Conservation (phyloP, 1,140 invertebrate genomes). For the Musca domestica region DNA sequence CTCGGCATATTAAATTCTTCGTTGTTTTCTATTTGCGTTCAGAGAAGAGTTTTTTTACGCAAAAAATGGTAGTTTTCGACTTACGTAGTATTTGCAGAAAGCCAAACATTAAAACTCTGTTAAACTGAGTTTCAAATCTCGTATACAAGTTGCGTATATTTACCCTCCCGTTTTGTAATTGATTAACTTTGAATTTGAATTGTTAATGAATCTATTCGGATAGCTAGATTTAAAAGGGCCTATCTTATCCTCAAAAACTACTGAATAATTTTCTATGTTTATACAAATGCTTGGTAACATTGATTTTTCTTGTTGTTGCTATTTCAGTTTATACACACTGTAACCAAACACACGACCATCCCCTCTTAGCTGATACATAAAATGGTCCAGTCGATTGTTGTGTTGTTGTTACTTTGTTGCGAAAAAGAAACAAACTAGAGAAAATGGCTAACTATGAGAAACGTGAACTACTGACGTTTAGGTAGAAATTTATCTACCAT, state of each 20-base stretch:
- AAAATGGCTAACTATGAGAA: not conserved
- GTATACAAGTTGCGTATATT: not conserved
- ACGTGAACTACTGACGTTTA: not conserved
- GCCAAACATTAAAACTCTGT: too few relatives aligned
- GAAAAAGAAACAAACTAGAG: not conserved
- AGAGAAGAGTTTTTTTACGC: too few relatives aligned
- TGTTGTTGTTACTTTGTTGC: too few relatives aligned
- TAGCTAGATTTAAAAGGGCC: constrained; percentile 2
- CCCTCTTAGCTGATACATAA: not conserved
- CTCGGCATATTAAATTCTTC: too few relatives aligned
- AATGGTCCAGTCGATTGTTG: too few relatives aligned
- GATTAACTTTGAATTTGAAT: constrained; percentile 14
- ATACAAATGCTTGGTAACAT: not conserved
- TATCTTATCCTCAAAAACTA: not conserved
- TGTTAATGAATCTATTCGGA: constrained; percentile 10
- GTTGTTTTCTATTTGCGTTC: too few relatives aligned
- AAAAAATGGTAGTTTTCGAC: too few relatives aligned
- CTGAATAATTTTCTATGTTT: constrained; percentile 16
- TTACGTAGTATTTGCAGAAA: too few relatives aligned
- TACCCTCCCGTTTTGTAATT: not conserved
- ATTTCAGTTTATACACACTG: too few relatives aligned
- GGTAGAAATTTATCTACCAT: not conserved
- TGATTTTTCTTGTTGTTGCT: too few relatives aligned
- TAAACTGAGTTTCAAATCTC: too few relatives aligned
- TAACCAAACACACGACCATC: not conserved